Evolutionary conservation across 1,140 invertebrate genomes (phyloP).

Genomic region (Ericerus pela): DNA sequence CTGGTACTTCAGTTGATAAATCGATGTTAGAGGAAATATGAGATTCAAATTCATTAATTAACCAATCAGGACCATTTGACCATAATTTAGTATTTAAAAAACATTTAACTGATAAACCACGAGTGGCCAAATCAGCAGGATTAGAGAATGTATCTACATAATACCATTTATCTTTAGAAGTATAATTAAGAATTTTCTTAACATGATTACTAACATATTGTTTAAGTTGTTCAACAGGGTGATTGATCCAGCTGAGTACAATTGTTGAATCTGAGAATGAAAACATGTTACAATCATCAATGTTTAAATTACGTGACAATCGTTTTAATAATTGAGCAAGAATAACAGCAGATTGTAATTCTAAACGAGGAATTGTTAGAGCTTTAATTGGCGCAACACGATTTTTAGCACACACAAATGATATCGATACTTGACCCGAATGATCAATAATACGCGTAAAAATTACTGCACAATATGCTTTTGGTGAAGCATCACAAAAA

Average conservation of each 20-base stretch:
- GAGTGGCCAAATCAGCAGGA: constrained; percentile 31
- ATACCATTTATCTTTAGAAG: constrained; percentile 22
- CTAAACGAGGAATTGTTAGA: constrained; percentile 25
- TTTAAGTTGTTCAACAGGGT: constrained; percentile 16
- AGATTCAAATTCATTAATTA: not conserved
- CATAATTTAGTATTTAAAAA: not conserved
- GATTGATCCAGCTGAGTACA: constrained; percentile 22
- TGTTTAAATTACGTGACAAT: constrained; percentile 6
- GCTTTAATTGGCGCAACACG: constrained; percentile 33
- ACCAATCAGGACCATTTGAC: not conserved
- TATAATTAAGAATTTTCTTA: not conserved
- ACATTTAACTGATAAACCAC: constrained; percentile 19
- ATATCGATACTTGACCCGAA: constrained; percentile 22
- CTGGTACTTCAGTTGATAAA: not conserved
- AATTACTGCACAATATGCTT: constrained; percentile 22
- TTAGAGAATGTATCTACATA: constrained; percentile 30
- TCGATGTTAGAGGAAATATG: not conserved
- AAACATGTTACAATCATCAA: not conserved
- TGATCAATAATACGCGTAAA: constrained; percentile 17
- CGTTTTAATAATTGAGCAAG: constrained; percentile 21
- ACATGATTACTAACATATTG: constrained; percentile 11
- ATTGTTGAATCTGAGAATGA: constrained; percentile 9
- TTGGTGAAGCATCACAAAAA: constrained; percentile 26
- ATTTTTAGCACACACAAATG: not conserved
- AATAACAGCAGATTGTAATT: constrained; percentile 25